Conservation (phyloP, 2,113 vertebrate species). For the Eptatretus burgeri region DNA sequence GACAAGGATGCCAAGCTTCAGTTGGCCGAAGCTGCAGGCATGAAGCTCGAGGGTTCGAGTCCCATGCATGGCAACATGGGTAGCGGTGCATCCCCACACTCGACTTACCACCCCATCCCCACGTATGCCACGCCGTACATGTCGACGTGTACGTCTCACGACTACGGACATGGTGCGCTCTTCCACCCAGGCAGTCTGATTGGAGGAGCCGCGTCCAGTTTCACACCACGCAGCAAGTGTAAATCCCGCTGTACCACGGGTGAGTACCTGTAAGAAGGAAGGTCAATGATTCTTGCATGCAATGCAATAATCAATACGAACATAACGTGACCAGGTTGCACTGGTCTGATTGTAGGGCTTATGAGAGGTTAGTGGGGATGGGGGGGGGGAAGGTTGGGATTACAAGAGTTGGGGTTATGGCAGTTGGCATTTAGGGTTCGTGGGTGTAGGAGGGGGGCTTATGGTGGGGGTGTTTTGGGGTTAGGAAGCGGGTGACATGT, state of each 20-base stretch:
- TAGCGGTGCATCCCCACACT: too few species aligned
- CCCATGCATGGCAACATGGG: too few species aligned
- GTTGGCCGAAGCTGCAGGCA: too few species aligned
- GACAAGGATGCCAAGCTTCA: too few species aligned
- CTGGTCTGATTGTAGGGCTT: too few species aligned
- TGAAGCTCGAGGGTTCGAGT: too few species aligned
- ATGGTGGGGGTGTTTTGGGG: not conserved
- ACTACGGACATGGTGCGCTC: constrained; percentile 1
- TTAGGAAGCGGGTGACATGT: not conserved
- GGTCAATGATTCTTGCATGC: too few species aligned
- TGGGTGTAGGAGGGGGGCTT: not conserved
- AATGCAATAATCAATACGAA: too few species aligned
- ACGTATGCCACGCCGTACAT: constrained; percentile 3
- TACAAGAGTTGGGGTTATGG: too few species aligned
- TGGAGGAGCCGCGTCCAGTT: not conserved
- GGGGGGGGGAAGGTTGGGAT: too few species aligned
- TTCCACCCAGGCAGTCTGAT: not conserved
- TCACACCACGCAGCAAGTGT: not conserved
- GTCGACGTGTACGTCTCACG: constrained; percentile 1
- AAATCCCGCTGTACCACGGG: constrained; percentile 1
- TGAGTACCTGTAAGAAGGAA: not conserved
- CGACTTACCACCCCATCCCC: not conserved
- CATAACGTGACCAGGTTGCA: too few species aligned
- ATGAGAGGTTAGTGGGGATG: too few species aligned
- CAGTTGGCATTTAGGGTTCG: not conserved